Evolutionary conservation across 2,797 vertebrate genomes (phyloP).

Genomic region (Spinus olivaceus): DNA sequence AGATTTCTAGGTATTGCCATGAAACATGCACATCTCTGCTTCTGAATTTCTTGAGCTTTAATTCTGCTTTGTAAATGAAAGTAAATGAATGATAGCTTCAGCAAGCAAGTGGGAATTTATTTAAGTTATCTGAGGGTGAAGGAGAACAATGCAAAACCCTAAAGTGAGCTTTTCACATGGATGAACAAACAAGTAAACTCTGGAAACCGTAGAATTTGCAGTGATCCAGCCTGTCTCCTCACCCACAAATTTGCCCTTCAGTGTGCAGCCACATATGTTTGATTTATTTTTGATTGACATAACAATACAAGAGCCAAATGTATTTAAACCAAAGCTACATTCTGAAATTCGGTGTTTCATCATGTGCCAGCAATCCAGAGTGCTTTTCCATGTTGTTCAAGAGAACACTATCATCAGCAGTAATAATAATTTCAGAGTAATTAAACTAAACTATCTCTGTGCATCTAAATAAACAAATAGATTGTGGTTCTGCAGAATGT

Average conservation of each 20-base stretch:
- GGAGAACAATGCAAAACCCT: not conserved
- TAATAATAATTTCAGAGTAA: conserved; percentile 46
- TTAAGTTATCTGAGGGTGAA: not conserved
- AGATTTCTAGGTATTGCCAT: not conserved
- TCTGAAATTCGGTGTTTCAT: conserved; percentile 34
- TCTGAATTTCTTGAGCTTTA: not conserved
- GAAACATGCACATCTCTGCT: not conserved
- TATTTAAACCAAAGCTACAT: not conserved
- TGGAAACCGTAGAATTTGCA: not conserved
- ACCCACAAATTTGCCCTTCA: conserved; percentile 19
- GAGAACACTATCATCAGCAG: conserved; percentile 25
- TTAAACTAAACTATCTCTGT: conserved; percentile 61
- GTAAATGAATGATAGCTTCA: not conserved
- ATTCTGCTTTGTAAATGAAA: not conserved
- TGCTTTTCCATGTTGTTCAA: conserved; percentile 2
- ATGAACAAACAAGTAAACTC: not conserved
- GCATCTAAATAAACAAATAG: conserved; percentile 66
- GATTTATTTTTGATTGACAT: conserved; percentile 59
- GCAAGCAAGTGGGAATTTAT: not conserved
- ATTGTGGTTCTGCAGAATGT: conserved; percentile 51
- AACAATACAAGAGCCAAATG: conserved; percentile 36
- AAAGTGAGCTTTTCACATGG: not conserved
- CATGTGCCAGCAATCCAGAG: conserved; percentile 23
- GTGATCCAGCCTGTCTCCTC: conserved; percentile 5
- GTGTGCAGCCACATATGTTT: not conserved